A percentile compares a stretch with the other conserved stretches of the same genome.
These are phyloP conservation scores for Cryptotis parvus DNA, from an alignment of 2,113 vertebrate genomes.

Conservation along the genomic window DNA sequence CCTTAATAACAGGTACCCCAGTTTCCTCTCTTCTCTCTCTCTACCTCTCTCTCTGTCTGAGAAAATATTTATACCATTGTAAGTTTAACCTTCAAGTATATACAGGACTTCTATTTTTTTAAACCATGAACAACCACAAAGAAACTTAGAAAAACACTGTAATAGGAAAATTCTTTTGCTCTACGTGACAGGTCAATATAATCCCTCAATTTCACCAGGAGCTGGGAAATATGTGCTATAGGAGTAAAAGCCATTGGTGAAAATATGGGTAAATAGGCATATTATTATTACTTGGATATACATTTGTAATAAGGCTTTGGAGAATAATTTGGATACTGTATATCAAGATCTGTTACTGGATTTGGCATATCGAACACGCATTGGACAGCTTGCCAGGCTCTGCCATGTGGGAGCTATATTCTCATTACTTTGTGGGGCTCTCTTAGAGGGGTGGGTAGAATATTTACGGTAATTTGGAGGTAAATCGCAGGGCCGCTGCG, in stretches of 20 bases:
- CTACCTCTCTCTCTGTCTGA: too few relatives aligned
- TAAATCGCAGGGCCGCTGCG: too few relatives aligned
- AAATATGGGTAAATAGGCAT: background rate
- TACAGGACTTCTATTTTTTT: background rate
- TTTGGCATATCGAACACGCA: too few relatives aligned
- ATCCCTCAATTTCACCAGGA: background rate
- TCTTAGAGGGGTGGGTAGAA: too few relatives aligned
- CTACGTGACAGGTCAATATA: rapidly evolving
- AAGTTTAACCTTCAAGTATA: background rate
- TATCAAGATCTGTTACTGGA: background rate
- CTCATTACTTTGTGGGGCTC: too few relatives aligned
- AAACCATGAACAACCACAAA: background rate
- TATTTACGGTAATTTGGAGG: too few relatives aligned
- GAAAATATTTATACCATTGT: too few relatives aligned
- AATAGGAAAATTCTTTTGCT: background rate
- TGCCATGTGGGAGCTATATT: too few relatives aligned
- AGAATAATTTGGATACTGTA: background rate
- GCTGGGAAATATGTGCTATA: too few relatives aligned
- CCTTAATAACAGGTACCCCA: too few relatives aligned
- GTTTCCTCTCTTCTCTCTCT: too few relatives aligned
- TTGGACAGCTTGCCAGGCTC: too few relatives aligned
- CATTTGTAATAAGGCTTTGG: background rate
- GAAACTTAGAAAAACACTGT: background rate
- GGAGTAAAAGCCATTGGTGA: background rate
- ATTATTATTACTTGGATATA: background rate